phyloP scores from a whole-genome alignment of 2,797 vertebrate genomes.

The Alfaro cultratus region DNA sequence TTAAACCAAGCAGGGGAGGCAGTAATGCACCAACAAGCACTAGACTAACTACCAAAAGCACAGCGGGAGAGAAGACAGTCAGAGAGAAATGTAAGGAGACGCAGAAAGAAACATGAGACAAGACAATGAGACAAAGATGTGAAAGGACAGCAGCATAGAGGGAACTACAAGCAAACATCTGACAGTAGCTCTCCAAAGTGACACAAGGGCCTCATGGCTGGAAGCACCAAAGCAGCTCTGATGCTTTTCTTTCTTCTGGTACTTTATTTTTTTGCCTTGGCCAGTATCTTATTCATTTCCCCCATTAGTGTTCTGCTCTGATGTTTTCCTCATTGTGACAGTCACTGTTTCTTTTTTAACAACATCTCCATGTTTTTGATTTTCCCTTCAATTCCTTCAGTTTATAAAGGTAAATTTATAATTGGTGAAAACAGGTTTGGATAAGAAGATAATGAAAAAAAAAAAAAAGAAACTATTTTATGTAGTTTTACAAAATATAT shows the following conservation, averaged over 20 bases:
- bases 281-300: constrained; percentile 1
- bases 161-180: constrained; percentile 44
- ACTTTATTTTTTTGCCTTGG: constrained; percentile 20
- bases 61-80: background rate
- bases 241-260: constrained; percentile 13
- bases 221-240: constrained; percentile 19
- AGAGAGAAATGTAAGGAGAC: constrained; percentile 36
- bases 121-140: constrained; percentile 42
- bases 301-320: background rate
- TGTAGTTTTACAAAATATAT: background rate
- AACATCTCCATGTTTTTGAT: background rate
- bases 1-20: constrained; percentile 23
- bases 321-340: background rate
- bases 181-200: constrained; percentile 48
- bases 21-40: constrained; percentile 44
- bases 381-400: background rate
- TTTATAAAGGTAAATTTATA: constrained; percentile 10
- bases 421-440: background rate
- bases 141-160: constrained; percentile 53
- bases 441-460: background rate
- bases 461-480: background rate
- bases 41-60: constrained; percentile 21
- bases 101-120: constrained; percentile 19
- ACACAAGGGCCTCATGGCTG: constrained; percentile 25
- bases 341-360: background rate